A percentile compares a stretch with the other conserved stretches of the same genome.
phyloP scores from a whole-genome alignment of 2,888 invertebrate species.

The Cyaniris semiargus region DNA sequence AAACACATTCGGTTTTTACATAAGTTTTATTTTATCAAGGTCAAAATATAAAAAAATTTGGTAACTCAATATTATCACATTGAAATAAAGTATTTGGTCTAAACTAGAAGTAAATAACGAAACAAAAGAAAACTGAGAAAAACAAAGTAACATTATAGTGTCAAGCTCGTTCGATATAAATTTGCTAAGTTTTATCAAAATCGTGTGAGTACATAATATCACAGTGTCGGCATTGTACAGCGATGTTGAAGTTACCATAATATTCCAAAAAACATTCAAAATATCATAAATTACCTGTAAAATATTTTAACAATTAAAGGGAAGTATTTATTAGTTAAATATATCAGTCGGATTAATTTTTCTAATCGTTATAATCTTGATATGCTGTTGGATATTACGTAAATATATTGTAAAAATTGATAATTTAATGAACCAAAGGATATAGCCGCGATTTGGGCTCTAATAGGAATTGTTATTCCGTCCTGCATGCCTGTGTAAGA shows the following conservation, averaged over 20 bases:
- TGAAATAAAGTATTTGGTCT: slow-evolving; percentile 42
- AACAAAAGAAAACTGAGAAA: slow-evolving; percentile 30
- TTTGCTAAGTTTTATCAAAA: slow-evolving; percentile 44
- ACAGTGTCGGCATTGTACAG: slow-evolving; percentile 48
- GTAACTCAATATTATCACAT: slow-evolving; percentile 58
- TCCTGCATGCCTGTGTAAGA: background rate
- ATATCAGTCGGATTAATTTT: slow-evolving; percentile 16
- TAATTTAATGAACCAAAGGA: slow-evolving; percentile 18
- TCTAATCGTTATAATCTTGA: slow-evolving; percentile 21
- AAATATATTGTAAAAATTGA: slow-evolving; percentile 7
- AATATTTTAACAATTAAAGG: background rate
- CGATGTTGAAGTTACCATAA: slow-evolving; percentile 36
- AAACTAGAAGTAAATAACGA: slow-evolving; percentile 38
- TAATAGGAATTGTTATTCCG: background rate
- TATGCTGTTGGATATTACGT: slow-evolving; percentile 28
- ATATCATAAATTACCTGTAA: slow-evolving; percentile 44
- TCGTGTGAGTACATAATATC: slow-evolving; percentile 49
- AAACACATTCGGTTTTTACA: slow-evolving; percentile 37
- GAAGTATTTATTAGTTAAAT: background rate
- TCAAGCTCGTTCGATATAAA: slow-evolving; percentile 61
- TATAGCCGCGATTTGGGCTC: no score
- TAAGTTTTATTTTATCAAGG: slow-evolving; percentile 46
- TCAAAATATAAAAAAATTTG: slow-evolving; percentile 45
- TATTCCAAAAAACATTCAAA: slow-evolving; percentile 37
- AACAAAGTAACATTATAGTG: slow-evolving; percentile 44